phyloP scores from a whole-genome alignment of 2,797 vertebrate species.

The Peromyscus eremicus region DNA sequence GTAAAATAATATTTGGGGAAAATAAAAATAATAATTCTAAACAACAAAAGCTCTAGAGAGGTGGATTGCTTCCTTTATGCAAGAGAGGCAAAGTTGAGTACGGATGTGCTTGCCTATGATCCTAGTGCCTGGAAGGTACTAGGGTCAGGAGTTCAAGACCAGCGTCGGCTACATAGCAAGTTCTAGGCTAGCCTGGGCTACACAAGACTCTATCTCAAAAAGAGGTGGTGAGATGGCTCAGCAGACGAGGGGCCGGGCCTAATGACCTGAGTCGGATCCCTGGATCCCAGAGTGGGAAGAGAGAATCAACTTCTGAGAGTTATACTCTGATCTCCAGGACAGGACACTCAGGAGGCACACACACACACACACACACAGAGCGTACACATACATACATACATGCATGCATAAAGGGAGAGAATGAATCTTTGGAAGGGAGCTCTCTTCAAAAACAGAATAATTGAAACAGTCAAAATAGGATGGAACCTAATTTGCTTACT shows the following conservation, averaged over 20 bases:
- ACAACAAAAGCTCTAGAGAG: not conserved
- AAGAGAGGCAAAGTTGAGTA: not conserved
- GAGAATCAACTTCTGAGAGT: not conserved
- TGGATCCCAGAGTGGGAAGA: not conserved
- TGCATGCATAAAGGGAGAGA: not conserved
- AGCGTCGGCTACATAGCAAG: too few relatives aligned
- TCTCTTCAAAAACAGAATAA: not conserved
- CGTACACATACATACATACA: too few relatives aligned
- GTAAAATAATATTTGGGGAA: not conserved
- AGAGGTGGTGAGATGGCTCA: not conserved
- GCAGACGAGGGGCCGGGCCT: not conserved
- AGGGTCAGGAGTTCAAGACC: not conserved
- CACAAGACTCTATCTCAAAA: not conserved
- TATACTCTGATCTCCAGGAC: not conserved
- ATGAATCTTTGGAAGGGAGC: constrained; percentile 2
- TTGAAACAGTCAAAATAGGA: constrained; percentile 4
- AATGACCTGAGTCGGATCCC: too few relatives aligned
- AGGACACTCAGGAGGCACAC: not conserved
- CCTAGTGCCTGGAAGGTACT: not conserved
- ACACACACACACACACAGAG: not conserved
- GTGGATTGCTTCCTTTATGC: not conserved
- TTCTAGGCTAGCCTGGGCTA: not conserved
- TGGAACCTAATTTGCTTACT: not conserved
- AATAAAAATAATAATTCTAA: not conserved
- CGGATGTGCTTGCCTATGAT: not conserved